Evolutionary conservation across 2,113 vertebrate genomes (phyloP).

Genomic region (Erythrolamprus reginae): DNA sequence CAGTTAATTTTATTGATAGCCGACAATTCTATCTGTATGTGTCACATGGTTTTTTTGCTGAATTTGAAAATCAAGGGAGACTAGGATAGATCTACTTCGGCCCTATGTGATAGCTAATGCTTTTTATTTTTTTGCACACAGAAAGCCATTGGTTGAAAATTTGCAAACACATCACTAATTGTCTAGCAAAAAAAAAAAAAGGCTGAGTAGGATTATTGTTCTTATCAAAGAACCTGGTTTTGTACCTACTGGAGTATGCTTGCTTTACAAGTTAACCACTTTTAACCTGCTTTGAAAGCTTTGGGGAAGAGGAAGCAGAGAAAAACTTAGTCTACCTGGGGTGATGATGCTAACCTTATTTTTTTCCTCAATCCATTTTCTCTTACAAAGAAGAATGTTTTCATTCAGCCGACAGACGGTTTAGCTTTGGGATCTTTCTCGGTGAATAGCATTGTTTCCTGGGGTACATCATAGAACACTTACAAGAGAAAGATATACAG

Average conservation of each 20-base stretch:
- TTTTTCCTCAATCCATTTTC: not conserved
- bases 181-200: conserved; percentile 14
- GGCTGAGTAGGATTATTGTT: not conserved
- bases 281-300: not conserved
- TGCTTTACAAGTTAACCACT: conserved; percentile 7
- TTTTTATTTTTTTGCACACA: not conserved
- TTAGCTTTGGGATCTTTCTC: not conserved
- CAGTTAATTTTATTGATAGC: no score
- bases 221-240: conserved; percentile 24
- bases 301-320: not conserved
- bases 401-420: not conserved
- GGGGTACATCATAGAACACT: not conserved
- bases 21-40: no score
- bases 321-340: not conserved
- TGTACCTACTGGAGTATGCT: not conserved
- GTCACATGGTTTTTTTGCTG: no score
- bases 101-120: not conserved
- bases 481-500: not conserved
- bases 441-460: not conserved
- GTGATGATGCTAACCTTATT: not conserved
- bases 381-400: conserved; percentile 8
- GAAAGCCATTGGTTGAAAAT: not conserved
- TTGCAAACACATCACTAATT: conserved; percentile 1
- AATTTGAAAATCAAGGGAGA: no score
- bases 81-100: no score